Evolutionary conservation across 2,113 vertebrate genomes (phyloP).

Genomic region (Tachycineta bicolor): DNA sequence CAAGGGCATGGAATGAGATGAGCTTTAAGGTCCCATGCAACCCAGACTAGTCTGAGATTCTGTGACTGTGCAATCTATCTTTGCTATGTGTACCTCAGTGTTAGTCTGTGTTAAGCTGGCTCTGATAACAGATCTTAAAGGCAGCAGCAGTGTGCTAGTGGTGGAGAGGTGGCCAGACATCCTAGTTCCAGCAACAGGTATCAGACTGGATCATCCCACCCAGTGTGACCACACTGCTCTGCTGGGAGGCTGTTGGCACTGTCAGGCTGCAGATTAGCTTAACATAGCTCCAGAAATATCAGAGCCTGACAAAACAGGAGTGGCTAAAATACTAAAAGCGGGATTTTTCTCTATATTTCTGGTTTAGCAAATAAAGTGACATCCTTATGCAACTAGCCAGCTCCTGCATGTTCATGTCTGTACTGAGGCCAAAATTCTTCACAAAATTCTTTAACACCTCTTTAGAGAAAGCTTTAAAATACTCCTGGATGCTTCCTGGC

Average conservation of each 20-base stretch:
- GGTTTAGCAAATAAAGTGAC: not conserved
- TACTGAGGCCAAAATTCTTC: not conserved
- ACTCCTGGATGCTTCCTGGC: not conserved
- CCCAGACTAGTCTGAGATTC: not conserved
- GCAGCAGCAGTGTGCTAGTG: not conserved
- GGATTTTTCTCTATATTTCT: not conserved
- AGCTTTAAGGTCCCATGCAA: not conserved
- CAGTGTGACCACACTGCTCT: not conserved
- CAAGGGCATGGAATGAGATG: not conserved
- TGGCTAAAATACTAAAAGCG: not conserved
- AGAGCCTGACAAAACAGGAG: not conserved
- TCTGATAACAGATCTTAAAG: not conserved
- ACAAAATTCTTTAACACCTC: not conserved
- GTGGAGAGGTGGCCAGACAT: not conserved
- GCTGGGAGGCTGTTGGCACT: not conserved
- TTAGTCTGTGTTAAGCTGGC: not conserved
- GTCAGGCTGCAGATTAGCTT: not conserved
- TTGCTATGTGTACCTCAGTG: not conserved
- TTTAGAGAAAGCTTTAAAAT: not conserved
- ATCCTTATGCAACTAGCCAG: not conserved
- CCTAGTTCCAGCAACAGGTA: not conserved
- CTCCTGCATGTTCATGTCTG: not conserved
- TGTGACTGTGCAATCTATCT: not conserved
- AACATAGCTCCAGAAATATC: not conserved
- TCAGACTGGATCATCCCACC: not conserved